Evolutionary conservation across 2,113 vertebrate species (phyloP).

Genomic region (Cranoglanis bouderius): DNA sequence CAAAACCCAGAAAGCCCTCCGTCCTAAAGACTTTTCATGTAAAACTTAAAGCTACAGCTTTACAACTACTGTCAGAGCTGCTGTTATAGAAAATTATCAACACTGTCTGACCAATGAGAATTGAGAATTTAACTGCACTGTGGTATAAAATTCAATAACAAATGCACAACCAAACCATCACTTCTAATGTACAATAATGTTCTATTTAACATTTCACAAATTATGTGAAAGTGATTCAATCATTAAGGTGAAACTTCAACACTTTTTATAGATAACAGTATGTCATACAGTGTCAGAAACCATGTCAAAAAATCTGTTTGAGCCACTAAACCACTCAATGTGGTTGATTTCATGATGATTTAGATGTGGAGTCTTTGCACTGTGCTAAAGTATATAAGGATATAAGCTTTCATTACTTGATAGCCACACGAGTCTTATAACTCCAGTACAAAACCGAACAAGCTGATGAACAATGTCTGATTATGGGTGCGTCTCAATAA

Average conservation of each 20-base stretch:
- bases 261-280: neutral
- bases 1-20: neutral
- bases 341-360: neutral
- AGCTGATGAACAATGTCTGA: too few species aligned
- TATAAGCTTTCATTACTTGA: neutral
- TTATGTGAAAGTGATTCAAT: neutral
- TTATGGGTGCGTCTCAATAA: too few species aligned
- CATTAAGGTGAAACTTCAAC: neutral
- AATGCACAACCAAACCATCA: neutral
- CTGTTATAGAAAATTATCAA: neutral
- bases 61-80: neutral
- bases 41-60: neutral
- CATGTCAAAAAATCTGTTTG: neutral
- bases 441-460: neutral
- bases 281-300: neutral
- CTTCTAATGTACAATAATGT: neutral
- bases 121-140: neutral
- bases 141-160: neutral
- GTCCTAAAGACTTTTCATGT: neutral
- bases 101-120: neutral
- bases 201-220: too few species aligned
- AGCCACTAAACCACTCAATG: neutral
- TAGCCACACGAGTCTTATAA: neutral
- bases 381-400: neutral
- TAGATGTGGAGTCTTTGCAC: neutral